Conservation (phyloP, 2,888 invertebrate genomes). For the Eristalinus sepulchralis region DNA sequence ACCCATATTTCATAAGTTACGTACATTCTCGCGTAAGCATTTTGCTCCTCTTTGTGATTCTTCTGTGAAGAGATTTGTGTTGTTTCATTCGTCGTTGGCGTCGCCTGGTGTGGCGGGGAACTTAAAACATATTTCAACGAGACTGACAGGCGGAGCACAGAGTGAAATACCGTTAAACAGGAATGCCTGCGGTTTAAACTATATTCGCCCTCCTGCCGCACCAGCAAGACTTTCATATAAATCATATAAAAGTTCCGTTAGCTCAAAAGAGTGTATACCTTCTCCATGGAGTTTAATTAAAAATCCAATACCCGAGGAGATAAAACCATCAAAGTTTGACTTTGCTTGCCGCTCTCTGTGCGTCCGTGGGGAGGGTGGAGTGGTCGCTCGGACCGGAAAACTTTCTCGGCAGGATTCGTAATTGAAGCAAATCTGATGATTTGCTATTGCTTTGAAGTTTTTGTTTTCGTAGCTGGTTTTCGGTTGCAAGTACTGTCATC, state of each 20-base stretch:
- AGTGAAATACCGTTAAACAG: background rate
- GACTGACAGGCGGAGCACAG: conserved; percentile 12
- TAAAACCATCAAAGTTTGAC: conserved; percentile 14
- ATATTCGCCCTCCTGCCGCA: background rate
- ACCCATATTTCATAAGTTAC: conserved; percentile 27
- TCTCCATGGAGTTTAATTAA: conserved; percentile 33
- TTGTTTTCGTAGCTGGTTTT: background rate
- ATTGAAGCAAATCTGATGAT: conserved; percentile 25
- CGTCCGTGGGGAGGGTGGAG: background rate
- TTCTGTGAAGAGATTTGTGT: background rate
- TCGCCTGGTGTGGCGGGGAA: background rate
- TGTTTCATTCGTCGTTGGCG: conserved; percentile 1
- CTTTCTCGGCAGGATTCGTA: background rate
- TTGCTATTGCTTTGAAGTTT: conserved; percentile 9
- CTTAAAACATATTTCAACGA: conserved; percentile 21
- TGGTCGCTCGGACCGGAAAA: background rate
- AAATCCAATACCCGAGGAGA: conserved; percentile 3
- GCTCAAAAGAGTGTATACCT: background rate
- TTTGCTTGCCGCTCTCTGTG: background rate
- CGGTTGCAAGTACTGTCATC: conserved; percentile 7
- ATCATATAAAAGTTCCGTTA: background rate
- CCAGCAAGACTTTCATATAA: background rate
- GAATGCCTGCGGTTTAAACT: background rate
- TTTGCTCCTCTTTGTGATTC: background rate
- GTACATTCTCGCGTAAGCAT: conserved; percentile 6